Evolutionary conservation across 2,113 vertebrate genomes (phyloP).

Genomic region (Raja brachyura): DNA sequence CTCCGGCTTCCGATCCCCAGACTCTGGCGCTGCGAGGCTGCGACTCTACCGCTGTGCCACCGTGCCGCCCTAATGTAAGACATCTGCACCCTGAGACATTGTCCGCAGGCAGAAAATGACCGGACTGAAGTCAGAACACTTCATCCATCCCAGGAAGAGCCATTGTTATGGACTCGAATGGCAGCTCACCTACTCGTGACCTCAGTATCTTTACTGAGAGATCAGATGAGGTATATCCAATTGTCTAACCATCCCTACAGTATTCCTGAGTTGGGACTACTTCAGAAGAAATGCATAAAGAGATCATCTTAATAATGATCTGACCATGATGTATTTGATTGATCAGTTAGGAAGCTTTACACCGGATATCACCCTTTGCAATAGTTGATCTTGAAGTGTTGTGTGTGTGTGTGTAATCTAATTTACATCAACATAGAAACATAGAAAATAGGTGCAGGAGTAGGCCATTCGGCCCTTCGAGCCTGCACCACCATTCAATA

Average conservation of each 20-base stretch:
- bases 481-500: too few species aligned
- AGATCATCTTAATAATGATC: neutral
- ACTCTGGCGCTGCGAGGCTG: too few species aligned
- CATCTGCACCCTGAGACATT: neutral
- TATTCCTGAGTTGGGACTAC: neutral
- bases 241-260: neutral
- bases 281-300: neutral
- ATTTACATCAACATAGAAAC: too few species aligned
- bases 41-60: too few species aligned
- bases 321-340: neutral
- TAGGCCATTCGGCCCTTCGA: too few species aligned
- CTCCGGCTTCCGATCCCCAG: too few species aligned
- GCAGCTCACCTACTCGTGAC: neutral
- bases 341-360: too few species aligned
- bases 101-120: neutral
- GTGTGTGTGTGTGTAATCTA: too few species aligned
- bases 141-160: neutral
- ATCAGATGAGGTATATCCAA: neutral
- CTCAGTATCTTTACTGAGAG: neutral
- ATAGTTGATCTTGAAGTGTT: too few species aligned
- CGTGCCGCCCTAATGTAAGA: too few species aligned
- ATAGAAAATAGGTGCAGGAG: too few species aligned
- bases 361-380: too few species aligned
- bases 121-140: neutral
- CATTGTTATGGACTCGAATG: neutral